These are phyloP conservation scores for Malurus melanocephalus DNA, from an alignment of 2,113 vertebrate genomes.

Conservation along the genomic window DNA sequence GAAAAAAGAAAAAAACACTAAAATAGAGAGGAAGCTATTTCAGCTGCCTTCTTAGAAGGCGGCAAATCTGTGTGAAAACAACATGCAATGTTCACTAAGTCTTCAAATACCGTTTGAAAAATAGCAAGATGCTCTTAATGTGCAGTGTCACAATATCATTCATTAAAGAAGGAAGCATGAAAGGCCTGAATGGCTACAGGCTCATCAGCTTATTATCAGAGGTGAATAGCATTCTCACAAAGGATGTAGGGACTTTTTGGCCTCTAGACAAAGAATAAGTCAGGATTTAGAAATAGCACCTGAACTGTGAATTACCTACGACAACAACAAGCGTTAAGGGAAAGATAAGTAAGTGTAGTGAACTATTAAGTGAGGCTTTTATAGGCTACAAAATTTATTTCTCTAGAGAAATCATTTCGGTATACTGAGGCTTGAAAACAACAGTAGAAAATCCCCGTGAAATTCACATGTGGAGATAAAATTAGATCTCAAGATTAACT, in stretches of 20 bases:
- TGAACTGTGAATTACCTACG: neutral
- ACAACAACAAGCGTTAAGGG: constrained; percentile 3
- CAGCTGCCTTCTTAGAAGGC: neutral
- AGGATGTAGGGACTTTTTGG: neutral
- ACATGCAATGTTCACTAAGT: neutral
- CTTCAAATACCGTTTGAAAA: constrained; percentile 30
- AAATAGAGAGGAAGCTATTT: neutral
- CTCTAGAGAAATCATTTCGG: neutral
- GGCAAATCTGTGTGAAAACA: neutral
- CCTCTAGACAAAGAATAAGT: neutral
- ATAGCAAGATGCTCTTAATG: neutral
- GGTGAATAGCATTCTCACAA: neutral
- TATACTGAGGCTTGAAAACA: neutral
- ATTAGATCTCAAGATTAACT: neutral
- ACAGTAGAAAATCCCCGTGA: neutral
- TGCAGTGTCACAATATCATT: neutral
- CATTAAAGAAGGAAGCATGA: constrained; percentile 13
- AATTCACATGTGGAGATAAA: neutral
- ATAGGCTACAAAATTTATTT: neutral
- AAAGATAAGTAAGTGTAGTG: neutral
- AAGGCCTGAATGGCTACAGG: neutral
- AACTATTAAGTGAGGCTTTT: neutral
- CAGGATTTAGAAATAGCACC: neutral
- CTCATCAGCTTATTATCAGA: constrained; percentile 4
- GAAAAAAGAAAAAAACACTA: neutral